Conservation (phyloP, 2,888 invertebrate genomes). For the Anticlea derivata region DNA sequence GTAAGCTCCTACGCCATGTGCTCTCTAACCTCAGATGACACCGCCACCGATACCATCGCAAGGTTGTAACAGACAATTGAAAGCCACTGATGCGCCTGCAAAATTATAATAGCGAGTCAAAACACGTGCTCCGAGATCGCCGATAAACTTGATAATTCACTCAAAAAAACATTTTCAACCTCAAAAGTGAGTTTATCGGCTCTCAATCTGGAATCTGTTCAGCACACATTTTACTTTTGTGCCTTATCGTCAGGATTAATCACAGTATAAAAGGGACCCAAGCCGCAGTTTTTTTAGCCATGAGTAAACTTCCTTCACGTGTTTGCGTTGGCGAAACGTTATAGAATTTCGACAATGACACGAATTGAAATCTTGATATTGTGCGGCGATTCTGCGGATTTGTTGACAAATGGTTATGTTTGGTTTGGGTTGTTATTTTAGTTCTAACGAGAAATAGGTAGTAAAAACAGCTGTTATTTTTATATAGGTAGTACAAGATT, state of each 20-base stretch:
- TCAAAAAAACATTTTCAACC: conserved; percentile 66
- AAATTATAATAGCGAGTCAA: conserved; percentile 67
- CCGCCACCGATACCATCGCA: conserved; percentile 48
- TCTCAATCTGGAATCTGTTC: conserved; percentile 78
- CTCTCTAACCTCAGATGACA: conserved; percentile 55
- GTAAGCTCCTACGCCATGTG: conserved; percentile 40
- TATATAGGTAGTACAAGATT: too few relatives aligned
- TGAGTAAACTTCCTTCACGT: conserved; percentile 59
- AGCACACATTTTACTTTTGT: conserved; percentile 78
- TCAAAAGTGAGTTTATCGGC: conserved; percentile 76
- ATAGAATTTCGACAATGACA: conserved; percentile 22
- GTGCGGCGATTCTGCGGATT: conserved; percentile 21
- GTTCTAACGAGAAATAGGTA: conserved; percentile 7
- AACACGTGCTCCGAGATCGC: conserved; percentile 70
- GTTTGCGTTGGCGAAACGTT: conserved; percentile 48
- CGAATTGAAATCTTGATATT: conserved; percentile 22
- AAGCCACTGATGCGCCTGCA: conserved; percentile 52
- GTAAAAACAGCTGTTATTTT: neutral
- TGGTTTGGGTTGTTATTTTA: conserved; percentile 23
- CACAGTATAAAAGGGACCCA: conserved; percentile 63
- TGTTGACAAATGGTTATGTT: conserved; percentile 25
- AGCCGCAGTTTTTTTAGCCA: conserved; percentile 58
- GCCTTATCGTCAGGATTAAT: conserved; percentile 75
- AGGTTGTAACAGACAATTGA: conserved; percentile 61
- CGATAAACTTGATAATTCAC: conserved; percentile 65